phyloP scores from a whole-genome alignment of 2,797 vertebrate genomes.

The Acanthurus lineatus region DNA sequence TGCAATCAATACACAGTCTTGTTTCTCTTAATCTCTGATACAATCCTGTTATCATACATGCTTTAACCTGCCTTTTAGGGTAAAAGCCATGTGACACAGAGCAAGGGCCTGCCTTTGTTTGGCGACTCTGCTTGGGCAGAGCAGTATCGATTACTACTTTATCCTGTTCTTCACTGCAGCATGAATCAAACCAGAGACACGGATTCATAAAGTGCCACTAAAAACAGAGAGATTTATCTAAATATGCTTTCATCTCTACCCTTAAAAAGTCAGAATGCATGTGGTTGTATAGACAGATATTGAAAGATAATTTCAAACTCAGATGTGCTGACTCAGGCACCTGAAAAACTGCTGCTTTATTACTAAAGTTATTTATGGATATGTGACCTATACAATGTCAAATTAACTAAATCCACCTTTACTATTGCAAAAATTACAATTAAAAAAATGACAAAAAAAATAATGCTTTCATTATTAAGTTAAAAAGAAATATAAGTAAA shows the following conservation, averaged over 20 bases:
- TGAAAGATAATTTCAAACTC: neutral
- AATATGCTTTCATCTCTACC: neutral
- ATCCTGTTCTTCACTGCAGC: constrained; percentile 29
- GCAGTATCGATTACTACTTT: constrained; percentile 45
- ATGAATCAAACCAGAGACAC: constrained; percentile 45
- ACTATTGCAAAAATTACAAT: neutral
- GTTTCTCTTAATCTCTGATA: constrained; percentile 49
- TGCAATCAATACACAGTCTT: constrained; percentile 50
- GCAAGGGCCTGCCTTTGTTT: constrained; percentile 41
- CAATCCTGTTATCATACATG: constrained; percentile 34
- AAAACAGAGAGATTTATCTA: constrained; percentile 1
- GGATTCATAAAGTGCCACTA: constrained; percentile 18
- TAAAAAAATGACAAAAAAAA: neutral
- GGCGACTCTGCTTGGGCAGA: neutral
- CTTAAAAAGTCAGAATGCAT: neutral
- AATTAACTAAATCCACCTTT: constrained; percentile 9
- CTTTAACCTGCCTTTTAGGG: constrained; percentile 37
- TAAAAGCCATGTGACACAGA: constrained; percentile 27
- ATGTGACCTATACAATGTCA: neutral
- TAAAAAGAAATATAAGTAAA: no score
- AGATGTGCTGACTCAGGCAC: neutral
- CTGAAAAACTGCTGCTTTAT: neutral
- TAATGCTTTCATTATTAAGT: neutral
- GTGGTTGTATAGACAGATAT: neutral
- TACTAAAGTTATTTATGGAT: neutral